A percentile compares a stretch with the other conserved stretches of the same genome.
These are phyloP conservation scores for Coreius guichenoti DNA, from an alignment of 2,797 vertebrate species.

Conservation along the genomic window DNA sequence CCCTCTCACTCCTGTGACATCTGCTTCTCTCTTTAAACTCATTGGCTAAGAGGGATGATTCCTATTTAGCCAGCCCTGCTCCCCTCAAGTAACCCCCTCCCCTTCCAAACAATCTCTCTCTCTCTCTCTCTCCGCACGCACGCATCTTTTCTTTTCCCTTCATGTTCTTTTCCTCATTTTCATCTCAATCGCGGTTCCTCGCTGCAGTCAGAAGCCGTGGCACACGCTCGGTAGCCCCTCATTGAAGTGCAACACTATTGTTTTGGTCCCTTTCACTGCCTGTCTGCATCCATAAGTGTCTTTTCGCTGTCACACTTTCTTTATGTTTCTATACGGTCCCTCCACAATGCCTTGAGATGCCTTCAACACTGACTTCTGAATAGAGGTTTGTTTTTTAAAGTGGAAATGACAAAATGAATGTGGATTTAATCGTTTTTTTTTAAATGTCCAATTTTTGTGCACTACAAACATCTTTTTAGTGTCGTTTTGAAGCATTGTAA, in stretches of 20 bases:
- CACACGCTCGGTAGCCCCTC: slow-evolving; percentile 19
- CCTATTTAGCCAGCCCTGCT: slow-evolving; percentile 78
- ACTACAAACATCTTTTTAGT: not conserved
- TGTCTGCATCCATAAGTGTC: slow-evolving; percentile 3
- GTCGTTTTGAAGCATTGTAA: not conserved
- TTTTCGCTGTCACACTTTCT: slow-evolving; percentile 57
- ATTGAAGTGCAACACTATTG: slow-evolving; percentile 37
- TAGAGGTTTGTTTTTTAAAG: slow-evolving; percentile 35
- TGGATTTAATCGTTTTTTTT: slow-evolving; percentile 9
- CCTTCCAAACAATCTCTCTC: slow-evolving; percentile 61
- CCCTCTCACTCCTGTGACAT: slow-evolving; percentile 82
- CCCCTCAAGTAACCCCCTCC: slow-evolving; percentile 76
- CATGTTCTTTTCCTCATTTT: slow-evolving; percentile 39
- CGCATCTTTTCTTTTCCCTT: slow-evolving; percentile 5
- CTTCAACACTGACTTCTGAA: slow-evolving; percentile 53
- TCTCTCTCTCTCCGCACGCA: slow-evolving; percentile 32
- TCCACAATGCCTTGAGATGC: slow-evolving; percentile 56
- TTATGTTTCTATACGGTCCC: slow-evolving; percentile 49
- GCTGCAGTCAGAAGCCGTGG: not conserved
- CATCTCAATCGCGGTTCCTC: slow-evolving; percentile 4
- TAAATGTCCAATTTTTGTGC: slow-evolving; percentile 28
- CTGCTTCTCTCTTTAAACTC: slow-evolving; percentile 78
- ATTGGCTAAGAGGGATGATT: slow-evolving; percentile 83
- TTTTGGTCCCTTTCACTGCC: slow-evolving; percentile 9
- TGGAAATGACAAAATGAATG: slow-evolving; percentile 38